Evolutionary conservation across 2,113 vertebrate species (phyloP), one percentile per base, ranked within the genome.

Genomic region (Poecilia latipinna): DNA sequence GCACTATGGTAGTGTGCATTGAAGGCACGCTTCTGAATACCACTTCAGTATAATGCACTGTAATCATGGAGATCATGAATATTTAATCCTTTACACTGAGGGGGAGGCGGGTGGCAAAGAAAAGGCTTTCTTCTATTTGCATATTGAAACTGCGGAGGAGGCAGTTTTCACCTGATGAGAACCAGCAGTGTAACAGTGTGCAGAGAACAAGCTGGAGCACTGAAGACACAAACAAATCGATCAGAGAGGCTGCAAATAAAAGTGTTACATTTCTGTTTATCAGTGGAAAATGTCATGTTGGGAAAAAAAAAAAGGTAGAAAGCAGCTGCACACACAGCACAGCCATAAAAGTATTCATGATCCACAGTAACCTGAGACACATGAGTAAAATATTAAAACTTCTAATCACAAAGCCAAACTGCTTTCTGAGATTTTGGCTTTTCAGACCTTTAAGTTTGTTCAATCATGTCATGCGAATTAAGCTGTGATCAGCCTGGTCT

Each of bases 41-140:
- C 33, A 44, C 57, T 12, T 15, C 8, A 73, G 61, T 39, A 70
- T 69, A 67, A 82, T 44, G 74, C 74, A 65, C 39, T 65, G 77
- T 77, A 84, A 89, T 89, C 80, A 87, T 2, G 13, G 17, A 4
- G 74, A 79, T 77, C 86, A 85, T 90, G 86, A 87, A 91, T 91
- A 89, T 91, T 87, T 85, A 82, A 91, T 88, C 37, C 35, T 44
- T 77, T 0, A 42, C 29, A 84, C 70, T 54, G 84, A 51, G 85
- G 74, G 76, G 78, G 80, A 35, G 69, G 76, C 79, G 29, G 4
- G 3, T 22, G 79, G 80, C 66, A 32, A 39, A 57, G 67, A 83
- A 65, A 70, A 63, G 35, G 68, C 79, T 72, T 89, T 86, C 69
- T 65, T 1, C 1, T 12, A 83, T 89, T 89, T 92, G 85, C 88